phyloP scores from a whole-genome alignment of 2,113 vertebrate genomes.

The Macrotis lagotis region DNA sequence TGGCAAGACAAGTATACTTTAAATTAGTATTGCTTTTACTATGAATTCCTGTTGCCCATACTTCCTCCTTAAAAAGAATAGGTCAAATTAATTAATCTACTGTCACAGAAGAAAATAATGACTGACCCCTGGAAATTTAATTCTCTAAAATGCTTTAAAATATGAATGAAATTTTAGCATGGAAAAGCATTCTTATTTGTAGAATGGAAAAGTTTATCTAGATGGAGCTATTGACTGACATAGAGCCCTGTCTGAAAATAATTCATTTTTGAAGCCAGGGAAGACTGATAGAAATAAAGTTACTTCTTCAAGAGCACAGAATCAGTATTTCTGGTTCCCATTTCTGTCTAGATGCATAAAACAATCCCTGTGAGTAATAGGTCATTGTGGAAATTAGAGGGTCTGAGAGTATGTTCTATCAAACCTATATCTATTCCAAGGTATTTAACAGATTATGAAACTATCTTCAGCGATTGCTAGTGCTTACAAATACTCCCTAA shows the following conservation, averaged over 20 bases:
- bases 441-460: background rate
- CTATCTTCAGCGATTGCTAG: background rate
- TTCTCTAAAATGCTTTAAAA: slow-evolving; percentile 37
- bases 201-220: slow-evolving; percentile 26
- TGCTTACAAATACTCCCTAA: background rate
- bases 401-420: background rate
- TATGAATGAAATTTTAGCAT: slow-evolving; percentile 21
- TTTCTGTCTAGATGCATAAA: slow-evolving; percentile 25
- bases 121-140: slow-evolving; percentile 12
- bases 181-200: slow-evolving; percentile 28
- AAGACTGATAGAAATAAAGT: background rate
- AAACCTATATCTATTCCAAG: slow-evolving; percentile 45
- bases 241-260: background rate
- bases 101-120: slow-evolving; percentile 50
- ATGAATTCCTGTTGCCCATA: background rate
- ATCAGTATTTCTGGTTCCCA: background rate
- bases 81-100: slow-evolving; percentile 30
- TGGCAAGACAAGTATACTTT: background rate
- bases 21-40: background rate
- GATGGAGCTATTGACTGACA: background rate
- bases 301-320: background rate
- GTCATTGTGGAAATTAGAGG: slow-evolving; percentile 46
- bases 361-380: slow-evolving; percentile 32
- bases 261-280: slow-evolving; percentile 8
- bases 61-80: slow-evolving; percentile 35